These are phyloP conservation scores for Mesopsocus fuscifrons DNA, from an alignment of 2,888 invertebrate species.

Conservation along the genomic window DNA sequence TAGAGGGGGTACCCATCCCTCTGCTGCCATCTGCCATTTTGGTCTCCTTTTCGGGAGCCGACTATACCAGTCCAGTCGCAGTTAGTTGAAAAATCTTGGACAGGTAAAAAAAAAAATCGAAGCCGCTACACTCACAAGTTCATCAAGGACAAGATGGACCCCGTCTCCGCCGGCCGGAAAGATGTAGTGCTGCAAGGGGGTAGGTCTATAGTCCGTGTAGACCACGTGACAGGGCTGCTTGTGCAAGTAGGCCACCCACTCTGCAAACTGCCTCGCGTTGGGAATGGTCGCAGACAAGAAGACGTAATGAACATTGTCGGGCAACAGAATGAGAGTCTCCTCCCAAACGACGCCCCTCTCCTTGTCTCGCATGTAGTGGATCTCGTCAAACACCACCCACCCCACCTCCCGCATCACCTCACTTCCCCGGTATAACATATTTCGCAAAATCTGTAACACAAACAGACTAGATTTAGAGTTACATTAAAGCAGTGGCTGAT, in stretches of 20 bases:
- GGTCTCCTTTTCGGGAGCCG: no score
- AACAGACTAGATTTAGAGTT: no score
- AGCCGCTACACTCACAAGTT: slow-evolving; percentile 34
- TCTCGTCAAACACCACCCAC: slow-evolving; percentile 99
- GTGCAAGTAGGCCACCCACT: slow-evolving; percentile 88
- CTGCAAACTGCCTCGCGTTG: slow-evolving; percentile 89
- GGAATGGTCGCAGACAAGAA: slow-evolving; percentile 99
- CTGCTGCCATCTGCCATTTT: no score
- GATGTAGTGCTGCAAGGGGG: slow-evolving; percentile 94
- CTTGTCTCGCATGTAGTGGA: slow-evolving; percentile 99
- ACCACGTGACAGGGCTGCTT: slow-evolving; percentile 97
- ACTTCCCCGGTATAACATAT: slow-evolving; percentile 96
- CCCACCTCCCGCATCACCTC: slow-evolving; percentile 99
- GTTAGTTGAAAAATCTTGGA: no score
- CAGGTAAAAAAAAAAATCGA: slow-evolving; percentile 1
- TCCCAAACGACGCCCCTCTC: slow-evolving; percentile 99
- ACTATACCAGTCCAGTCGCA: no score
- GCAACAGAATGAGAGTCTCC: slow-evolving; percentile 91
- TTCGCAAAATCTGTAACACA: slow-evolving; percentile 63
- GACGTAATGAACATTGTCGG: slow-evolving; percentile 95
- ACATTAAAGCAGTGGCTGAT: no score
- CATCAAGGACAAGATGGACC: slow-evolving; percentile 90
- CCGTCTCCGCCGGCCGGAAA: slow-evolving; percentile 93
- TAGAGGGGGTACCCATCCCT: no score
- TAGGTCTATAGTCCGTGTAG: slow-evolving; percentile 94